Evolutionary conservation across 2,888 invertebrate species (phyloP).

Genomic region (Thereva unica): DNA sequence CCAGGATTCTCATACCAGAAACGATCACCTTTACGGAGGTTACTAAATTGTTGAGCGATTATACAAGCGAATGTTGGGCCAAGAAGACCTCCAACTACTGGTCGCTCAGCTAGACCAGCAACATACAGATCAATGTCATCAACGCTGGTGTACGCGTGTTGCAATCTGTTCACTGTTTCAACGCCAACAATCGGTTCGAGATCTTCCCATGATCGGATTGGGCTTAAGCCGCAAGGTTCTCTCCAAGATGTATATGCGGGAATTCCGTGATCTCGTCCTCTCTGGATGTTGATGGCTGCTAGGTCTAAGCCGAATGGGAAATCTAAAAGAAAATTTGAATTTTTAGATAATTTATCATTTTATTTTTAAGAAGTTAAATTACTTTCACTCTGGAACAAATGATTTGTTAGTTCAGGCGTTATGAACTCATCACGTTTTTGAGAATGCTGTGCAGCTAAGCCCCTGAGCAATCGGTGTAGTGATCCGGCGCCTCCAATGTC

Average conservation of each 20-base stretch:
- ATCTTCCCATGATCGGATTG: conserved; percentile 71
- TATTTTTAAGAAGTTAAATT: conserved; percentile 56
- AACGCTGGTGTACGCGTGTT: conserved; percentile 67
- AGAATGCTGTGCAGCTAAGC: conserved; percentile 75
- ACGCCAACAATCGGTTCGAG: conserved; percentile 69
- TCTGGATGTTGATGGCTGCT: conserved; percentile 84
- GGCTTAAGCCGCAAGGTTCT: conserved; percentile 74
- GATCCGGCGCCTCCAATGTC: conserved; percentile 79
- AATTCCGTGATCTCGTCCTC: conserved; percentile 85
- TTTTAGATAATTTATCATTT: not conserved
- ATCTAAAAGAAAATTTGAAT: conserved; percentile 48
- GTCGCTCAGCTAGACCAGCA: conserved; percentile 80
- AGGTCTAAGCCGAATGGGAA: conserved; percentile 82
- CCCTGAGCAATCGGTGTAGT: conserved; percentile 76
- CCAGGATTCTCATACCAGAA: conserved; percentile 85
- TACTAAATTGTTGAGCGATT: conserved; percentile 82
- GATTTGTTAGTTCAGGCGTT: conserved; percentile 78
- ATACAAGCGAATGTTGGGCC: conserved; percentile 89
- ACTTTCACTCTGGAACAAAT: conserved; percentile 74
- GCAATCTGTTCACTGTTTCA: conserved; percentile 66
- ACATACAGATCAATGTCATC: conserved; percentile 85
- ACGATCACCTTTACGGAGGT: conserved; percentile 75
- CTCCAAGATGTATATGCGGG: conserved; percentile 80
- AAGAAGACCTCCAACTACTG: conserved; percentile 77
- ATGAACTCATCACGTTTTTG: conserved; percentile 83